Evolutionary conservation across 2,113 vertebrate species (phyloP).

Genomic region (Pseudopodoces humilis): DNA sequence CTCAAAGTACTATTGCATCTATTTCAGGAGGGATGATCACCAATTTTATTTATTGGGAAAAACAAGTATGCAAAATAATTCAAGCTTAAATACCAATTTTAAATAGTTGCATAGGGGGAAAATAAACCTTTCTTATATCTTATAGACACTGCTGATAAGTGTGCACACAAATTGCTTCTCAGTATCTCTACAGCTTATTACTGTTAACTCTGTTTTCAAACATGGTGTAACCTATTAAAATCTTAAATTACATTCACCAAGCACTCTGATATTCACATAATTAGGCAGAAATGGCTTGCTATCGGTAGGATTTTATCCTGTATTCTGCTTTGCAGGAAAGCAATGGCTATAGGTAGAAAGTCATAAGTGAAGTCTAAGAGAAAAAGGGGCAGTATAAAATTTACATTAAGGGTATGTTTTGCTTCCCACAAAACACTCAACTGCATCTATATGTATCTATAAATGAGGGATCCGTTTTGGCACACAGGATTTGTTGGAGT

Average conservation of each 20-base stretch:
- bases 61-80: not conserved
- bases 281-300: not conserved
- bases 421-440: not conserved
- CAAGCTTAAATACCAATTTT: not conserved
- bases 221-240: not conserved
- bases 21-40: not conserved
- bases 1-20: not conserved
- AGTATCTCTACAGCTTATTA: not conserved
- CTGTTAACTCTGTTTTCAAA: not conserved
- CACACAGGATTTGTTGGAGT: not conserved
- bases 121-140: not conserved
- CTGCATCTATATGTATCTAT: not conserved
- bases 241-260: not conserved
- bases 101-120: accelerated
- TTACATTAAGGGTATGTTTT: not conserved
- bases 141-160: not conserved
- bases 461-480: not conserved
- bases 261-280: not conserved
- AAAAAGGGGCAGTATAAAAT: not conserved
- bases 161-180: not conserved
- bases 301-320: not conserved
- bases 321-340: not conserved
- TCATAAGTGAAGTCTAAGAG: not conserved
- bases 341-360: not conserved
- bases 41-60: not conserved